These are phyloP conservation scores for Karalla daura DNA, from an alignment of 2,797 vertebrate species.

Conservation along the genomic window DNA sequence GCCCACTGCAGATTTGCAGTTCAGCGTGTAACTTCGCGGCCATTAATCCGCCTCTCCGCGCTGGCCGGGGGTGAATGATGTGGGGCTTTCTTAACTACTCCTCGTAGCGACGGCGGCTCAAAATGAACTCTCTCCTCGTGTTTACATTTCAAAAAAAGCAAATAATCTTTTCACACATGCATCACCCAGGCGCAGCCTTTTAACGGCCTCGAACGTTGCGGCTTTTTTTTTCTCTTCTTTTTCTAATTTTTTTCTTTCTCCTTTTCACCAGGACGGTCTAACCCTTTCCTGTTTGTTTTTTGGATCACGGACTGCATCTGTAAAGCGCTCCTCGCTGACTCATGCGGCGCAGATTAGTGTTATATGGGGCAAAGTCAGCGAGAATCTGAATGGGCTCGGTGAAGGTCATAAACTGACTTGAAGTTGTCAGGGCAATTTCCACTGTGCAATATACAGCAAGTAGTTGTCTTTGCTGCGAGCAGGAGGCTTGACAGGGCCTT, in stretches of 20 bases:
- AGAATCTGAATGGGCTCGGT: slow-evolving; percentile 69
- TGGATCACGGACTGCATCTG: slow-evolving; percentile 63
- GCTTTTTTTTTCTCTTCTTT: too few relatives aligned
- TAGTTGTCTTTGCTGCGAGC: slow-evolving; percentile 58
- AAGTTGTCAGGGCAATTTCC: slow-evolving; percentile 76
- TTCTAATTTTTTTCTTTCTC: too few relatives aligned
- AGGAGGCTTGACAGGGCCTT: slow-evolving; percentile 57
- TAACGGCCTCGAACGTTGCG: slow-evolving; percentile 20
- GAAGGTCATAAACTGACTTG: slow-evolving; percentile 78
- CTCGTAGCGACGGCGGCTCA: slow-evolving; percentile 26
- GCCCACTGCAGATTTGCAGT: slow-evolving; percentile 62
- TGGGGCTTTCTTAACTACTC: slow-evolving; percentile 42
- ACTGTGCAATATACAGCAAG: slow-evolving; percentile 68
- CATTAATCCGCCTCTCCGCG: slow-evolving; percentile 45
- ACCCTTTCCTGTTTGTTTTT: slow-evolving; percentile 63
- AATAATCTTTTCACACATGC: slow-evolving; percentile 24
- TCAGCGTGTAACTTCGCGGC: slow-evolving; percentile 22
- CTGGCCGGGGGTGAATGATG: slow-evolving; percentile 43
- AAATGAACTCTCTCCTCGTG: slow-evolving; percentile 42
- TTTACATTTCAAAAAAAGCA: slow-evolving; percentile 45
- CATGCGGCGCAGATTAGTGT: slow-evolving; percentile 75
- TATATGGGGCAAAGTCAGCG: slow-evolving; percentile 76
- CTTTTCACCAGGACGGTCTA: slow-evolving; percentile 32
- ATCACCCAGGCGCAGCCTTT: slow-evolving; percentile 20
- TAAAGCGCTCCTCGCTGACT: slow-evolving; percentile 69